Evolutionary conservation across 1,140 invertebrate genomes (phyloP).

Genomic region (Harlomillsia oculata): DNA sequence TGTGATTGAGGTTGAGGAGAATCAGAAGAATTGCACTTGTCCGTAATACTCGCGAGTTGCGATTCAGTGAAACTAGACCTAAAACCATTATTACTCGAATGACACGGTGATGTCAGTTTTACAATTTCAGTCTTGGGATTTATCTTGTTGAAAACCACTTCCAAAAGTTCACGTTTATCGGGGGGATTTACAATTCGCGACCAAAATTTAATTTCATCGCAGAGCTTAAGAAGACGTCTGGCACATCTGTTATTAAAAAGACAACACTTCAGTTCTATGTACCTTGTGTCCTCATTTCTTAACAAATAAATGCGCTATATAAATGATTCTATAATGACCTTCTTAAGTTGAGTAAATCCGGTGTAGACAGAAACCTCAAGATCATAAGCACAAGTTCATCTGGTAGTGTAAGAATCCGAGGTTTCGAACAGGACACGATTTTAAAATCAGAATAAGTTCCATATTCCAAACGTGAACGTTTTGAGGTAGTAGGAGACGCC

Average conservation of each 20-base stretch:
- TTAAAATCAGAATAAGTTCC: background rate
- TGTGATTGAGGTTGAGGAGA: background rate
- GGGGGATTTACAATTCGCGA: slow-evolving; percentile 19
- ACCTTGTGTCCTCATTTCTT: background rate
- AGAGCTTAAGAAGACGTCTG: slow-evolving; percentile 14
- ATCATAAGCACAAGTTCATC: slow-evolving; percentile 34
- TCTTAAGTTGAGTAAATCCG: slow-evolving; percentile 19
- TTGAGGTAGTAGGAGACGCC: no score
- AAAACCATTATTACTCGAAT: slow-evolving; percentile 17
- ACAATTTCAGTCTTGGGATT: slow-evolving; percentile 9
- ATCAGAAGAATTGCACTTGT: background rate
- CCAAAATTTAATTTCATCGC: slow-evolving; percentile 26
- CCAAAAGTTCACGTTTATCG: slow-evolving; percentile 28
- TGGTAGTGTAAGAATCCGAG: slow-evolving; percentile 19
- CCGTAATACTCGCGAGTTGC: no score
- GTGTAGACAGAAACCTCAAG: slow-evolving; percentile 11
- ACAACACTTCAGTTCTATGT: background rate
- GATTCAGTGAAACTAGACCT: slow-evolving; percentile 27
- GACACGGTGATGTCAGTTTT: slow-evolving; percentile 9
- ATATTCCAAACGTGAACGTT: no score
- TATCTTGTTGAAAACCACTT: slow-evolving; percentile 15
- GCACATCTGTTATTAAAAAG: slow-evolving; percentile 19
- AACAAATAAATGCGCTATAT: background rate
- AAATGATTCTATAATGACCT: slow-evolving; percentile 4
- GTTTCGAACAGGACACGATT: background rate